These are phyloP conservation scores for Agraylea sexmaculata DNA, from an alignment of 1,140 invertebrate genomes.

Conservation along the genomic window DNA sequence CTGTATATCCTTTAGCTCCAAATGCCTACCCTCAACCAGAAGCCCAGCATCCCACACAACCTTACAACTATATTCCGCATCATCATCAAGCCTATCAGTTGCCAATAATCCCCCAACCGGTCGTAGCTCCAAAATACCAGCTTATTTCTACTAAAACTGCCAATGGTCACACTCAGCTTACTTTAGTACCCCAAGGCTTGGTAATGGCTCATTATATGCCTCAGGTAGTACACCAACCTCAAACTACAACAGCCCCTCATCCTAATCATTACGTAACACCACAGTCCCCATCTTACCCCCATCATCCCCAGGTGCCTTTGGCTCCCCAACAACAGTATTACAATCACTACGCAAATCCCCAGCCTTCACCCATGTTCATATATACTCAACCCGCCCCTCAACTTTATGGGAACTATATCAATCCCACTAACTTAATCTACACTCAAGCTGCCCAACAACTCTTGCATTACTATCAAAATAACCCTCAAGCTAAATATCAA, in stretches of 20 bases:
- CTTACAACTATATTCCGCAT: neutral
- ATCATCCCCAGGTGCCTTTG: constrained; percentile 3
- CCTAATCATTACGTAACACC: constrained; percentile 5
- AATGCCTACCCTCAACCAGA: constrained; percentile 12
- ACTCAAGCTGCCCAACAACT: constrained; percentile 27
- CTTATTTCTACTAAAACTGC: constrained; percentile 15
- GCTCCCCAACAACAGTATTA: too few relatives aligned
- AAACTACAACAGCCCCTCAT: constrained; percentile 9
- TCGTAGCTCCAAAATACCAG: constrained; percentile 15
- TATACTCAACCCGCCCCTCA: constrained; percentile 27
- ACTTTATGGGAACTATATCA: constrained; percentile 29
- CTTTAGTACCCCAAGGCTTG: constrained; percentile 15
- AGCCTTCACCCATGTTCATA: constrained; percentile 31
- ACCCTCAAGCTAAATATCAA: constrained; percentile 31
- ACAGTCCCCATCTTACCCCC: neutral
- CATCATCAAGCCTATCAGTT: constrained; percentile 7
- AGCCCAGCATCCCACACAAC: neutral
- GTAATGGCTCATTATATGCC: constrained; percentile 1
- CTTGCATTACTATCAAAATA: constrained; percentile 33
- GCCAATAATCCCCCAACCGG: constrained; percentile 9
- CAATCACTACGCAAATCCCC: constrained; percentile 16
- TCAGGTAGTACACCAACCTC: neutral
- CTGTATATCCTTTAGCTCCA: constrained; percentile 14
- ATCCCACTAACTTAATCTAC: constrained; percentile 19
- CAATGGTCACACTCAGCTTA: constrained; percentile 18